phyloP scores from a whole-genome alignment of 1,140 invertebrate genomes.

The Leptinotarsa lineolata region DNA sequence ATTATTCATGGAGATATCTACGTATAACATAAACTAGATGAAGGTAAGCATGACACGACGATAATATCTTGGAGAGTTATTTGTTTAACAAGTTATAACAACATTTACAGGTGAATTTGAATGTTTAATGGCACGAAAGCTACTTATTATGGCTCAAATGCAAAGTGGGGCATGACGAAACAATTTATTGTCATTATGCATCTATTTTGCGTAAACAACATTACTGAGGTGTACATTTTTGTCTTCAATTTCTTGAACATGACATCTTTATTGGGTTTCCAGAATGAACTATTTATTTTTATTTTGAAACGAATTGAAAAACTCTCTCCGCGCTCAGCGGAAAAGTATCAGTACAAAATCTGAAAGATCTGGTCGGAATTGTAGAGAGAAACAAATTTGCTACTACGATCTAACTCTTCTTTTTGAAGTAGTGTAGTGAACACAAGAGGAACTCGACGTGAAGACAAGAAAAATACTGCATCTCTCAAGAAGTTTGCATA shows the following conservation, averaged over 20 bases:
- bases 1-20: not conserved
- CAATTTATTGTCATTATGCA: slow-evolving; percentile 4
- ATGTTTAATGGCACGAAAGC: slow-evolving; percentile 3
- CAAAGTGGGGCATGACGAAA: slow-evolving; percentile 15
- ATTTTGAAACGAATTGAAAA: too few relatives aligned
- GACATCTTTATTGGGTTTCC: not conserved
- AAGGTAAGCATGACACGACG: not conserved
- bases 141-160: slow-evolving; percentile 2
- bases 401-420: too few relatives aligned
- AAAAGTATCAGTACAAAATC: too few relatives aligned
- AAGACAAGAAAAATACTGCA: too few relatives aligned
- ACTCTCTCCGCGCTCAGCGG: too few relatives aligned
- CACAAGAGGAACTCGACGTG: too few relatives aligned
- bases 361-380: too few relatives aligned
- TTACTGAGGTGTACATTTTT: not conserved
- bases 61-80: not conserved
- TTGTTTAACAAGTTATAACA: slow-evolving; percentile 10
- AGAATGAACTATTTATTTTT: too few relatives aligned
- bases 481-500: too few relatives aligned
- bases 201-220: not conserved
- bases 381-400: too few relatives aligned
- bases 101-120: not conserved
- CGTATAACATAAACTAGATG: not conserved
- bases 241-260: not conserved
- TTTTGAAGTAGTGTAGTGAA: too few relatives aligned